Conservation (phyloP, 2,888 invertebrate species). For the Brachypterus glaber region DNA sequence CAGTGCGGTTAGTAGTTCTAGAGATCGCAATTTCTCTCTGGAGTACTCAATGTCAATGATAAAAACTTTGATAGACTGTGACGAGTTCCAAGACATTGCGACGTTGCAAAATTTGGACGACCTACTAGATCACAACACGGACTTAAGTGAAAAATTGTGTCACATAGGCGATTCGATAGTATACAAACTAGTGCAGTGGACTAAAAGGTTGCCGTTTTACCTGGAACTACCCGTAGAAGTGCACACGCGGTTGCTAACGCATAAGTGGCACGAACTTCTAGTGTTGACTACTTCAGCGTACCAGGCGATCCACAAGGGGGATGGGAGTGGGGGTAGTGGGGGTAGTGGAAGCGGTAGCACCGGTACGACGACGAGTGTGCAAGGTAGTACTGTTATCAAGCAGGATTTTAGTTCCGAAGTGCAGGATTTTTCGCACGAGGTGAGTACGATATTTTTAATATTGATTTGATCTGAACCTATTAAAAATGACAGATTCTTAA, state of each 20-base stretch:
- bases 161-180: constrained; percentile 97
- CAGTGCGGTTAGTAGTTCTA: constrained; percentile 78
- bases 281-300: constrained; percentile 90
- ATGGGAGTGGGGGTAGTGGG: no score
- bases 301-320: constrained; percentile 74
- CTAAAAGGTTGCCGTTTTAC: constrained; percentile 95
- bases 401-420: constrained; percentile 34
- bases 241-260: constrained; percentile 89
- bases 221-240: constrained; percentile 92
- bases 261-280: constrained; percentile 96
- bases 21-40: constrained; percentile 69
- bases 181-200: constrained; percentile 97
- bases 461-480: no score
- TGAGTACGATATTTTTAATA: constrained; percentile 4
- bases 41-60: constrained; percentile 84
- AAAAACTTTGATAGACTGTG: constrained; percentile 88
- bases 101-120: constrained; percentile 85
- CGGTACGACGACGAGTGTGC: no score
- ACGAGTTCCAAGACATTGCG: constrained; percentile 93
- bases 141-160: constrained; percentile 85
- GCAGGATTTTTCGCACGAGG: constrained; percentile 9
- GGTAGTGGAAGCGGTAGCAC: no score
- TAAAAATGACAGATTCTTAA: no score
- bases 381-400: no score
- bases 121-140: constrained; percentile 81